These are phyloP conservation scores for Porites lutea DNA, from an alignment of 64 coral and sea anemone species.

Conservation along the genomic window DNA sequence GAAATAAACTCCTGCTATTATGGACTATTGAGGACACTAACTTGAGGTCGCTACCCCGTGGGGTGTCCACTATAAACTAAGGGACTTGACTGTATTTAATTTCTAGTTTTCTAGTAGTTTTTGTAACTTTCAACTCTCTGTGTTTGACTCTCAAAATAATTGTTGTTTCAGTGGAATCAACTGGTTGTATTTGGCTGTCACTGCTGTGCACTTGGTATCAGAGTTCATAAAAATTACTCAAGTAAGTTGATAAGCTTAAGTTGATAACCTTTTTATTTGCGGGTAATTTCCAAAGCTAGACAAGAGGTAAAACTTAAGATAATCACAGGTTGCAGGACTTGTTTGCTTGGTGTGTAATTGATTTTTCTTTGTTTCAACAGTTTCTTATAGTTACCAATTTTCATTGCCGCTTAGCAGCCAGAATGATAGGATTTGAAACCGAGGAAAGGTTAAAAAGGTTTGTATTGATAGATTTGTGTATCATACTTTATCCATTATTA, in stretches of 20 bases:
- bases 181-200: constrained; percentile 84
- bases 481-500: neutral
- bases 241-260: constrained; percentile 25
- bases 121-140: neutral
- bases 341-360: neutral
- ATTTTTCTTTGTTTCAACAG: constrained; percentile 27
- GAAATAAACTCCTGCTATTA: no score
- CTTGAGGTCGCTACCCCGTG: no score
- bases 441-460: constrained; percentile 81
- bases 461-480: neutral
- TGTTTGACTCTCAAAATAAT: neutral
- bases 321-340: neutral
- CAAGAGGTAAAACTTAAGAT: neutral
- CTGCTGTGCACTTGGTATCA: constrained; percentile 67
- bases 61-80: no score
- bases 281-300: no score
- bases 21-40: no score
- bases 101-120: no score
- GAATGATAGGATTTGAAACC: constrained; percentile 68
- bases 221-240: constrained; percentile 91
- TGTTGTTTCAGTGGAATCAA: constrained; percentile 77
- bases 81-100: no score
- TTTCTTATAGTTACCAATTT: constrained; percentile 78
- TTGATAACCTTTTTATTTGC: no score
- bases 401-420: constrained; percentile 83